These are phyloP conservation scores for Cacoxenus indagator DNA, from an alignment of 2,888 invertebrate species.

Conservation along the genomic window DNA sequence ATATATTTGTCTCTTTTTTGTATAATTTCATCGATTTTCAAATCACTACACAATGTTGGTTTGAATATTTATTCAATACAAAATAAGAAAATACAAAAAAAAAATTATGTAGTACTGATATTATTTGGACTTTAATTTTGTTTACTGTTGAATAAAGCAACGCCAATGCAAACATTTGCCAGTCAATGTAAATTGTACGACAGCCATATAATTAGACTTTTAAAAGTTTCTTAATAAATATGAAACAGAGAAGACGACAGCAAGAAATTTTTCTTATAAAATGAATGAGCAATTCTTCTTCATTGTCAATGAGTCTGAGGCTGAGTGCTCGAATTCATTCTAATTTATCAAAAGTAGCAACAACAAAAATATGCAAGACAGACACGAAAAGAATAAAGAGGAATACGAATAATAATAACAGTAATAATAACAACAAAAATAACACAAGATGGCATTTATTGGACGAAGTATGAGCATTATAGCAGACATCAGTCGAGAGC, in stretches of 20 bases:
- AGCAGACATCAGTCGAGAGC: constrained; percentile 12
- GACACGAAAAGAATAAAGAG: neutral
- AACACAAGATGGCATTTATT: neutral
- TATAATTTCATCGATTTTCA: too few species aligned
- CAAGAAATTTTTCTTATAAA: neutral
- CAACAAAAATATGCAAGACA: constrained; percentile 2
- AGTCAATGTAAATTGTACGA: neutral
- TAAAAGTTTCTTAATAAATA: constrained; percentile 69
- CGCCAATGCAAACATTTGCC: neutral
- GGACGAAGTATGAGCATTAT: constrained; percentile 26
- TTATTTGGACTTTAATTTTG: neutral
- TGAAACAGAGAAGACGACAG: constrained; percentile 44
- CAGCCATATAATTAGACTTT: constrained; percentile 49
- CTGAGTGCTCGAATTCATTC: constrained; percentile 15
- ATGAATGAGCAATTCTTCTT: constrained; percentile 29
- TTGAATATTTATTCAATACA: neutral
- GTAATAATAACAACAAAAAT: constrained; percentile 16
- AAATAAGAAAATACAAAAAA: neutral
- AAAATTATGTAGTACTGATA: neutral
- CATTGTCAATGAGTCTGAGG: constrained; percentile 10
- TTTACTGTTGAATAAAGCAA: neutral
- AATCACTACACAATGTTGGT: too few species aligned
- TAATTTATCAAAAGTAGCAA: constrained; percentile 16
- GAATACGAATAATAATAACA: constrained; percentile 20
- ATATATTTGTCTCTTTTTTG: too few species aligned